Conservation (phyloP, 2,113 vertebrate species). For the Blennius ocellaris region DNA sequence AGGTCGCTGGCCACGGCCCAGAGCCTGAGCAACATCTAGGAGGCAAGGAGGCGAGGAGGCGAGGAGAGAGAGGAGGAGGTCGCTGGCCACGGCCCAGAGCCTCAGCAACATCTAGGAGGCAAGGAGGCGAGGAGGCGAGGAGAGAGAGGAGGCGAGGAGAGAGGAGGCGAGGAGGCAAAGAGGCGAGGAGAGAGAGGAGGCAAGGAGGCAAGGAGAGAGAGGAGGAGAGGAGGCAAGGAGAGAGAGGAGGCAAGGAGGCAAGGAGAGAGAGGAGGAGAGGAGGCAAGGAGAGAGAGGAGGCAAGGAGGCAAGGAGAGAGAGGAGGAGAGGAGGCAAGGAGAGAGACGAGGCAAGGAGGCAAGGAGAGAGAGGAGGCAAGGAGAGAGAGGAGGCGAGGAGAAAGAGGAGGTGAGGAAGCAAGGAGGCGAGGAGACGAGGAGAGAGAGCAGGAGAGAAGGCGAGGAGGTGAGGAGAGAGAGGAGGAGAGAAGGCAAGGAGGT, state of each 20-base stretch:
- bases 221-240: neutral
- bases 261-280: neutral
- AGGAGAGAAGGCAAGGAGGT: too few species aligned
- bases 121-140: neutral
- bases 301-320: neutral
- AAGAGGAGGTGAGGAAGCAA: too few species aligned
- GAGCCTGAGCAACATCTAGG: conserved; percentile 71
- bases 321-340: neutral
- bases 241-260: neutral
- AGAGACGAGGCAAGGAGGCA: too few species aligned
- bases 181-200: neutral
- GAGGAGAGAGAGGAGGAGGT: conserved; percentile 25
- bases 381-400: too few species aligned
- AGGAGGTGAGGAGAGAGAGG: neutral
- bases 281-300: neutral
- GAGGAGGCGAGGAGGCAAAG: conserved; percentile 22
- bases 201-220: too few species aligned
- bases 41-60: conserved; percentile 5
- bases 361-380: too few species aligned
- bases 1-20: conserved; percentile 54
- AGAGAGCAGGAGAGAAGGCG: too few species aligned
- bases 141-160: conserved; percentile 11
- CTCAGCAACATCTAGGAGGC: conserved; percentile 55
- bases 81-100: conserved; percentile 57
- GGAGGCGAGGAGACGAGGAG: too few species aligned